Base-by-base conservation (phyloP, 2,113 vertebrate species). In the Salvator merianae region DNA sequence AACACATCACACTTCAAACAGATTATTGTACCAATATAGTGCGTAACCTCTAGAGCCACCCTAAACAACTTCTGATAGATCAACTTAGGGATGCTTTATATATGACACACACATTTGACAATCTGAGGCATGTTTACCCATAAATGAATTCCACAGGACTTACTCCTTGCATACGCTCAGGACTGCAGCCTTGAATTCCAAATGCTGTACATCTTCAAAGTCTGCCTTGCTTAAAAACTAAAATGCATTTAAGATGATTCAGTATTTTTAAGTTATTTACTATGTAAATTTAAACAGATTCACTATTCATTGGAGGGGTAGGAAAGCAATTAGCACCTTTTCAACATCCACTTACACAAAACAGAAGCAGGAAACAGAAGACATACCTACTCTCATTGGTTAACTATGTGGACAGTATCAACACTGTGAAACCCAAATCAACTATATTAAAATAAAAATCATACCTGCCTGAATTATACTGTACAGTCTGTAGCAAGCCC, bases 351-450 rank as follows among this genome's bases (percentile, higher is more conserved):
- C 16, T 79, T 63, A 62, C 10, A 84, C 24, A 34, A 77, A 34
- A 20, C 36, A 84, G 66, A 78, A 47, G 14, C n/a, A n/a, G n/a
- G n/a, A n/a, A n/a, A n/a, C n/a, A 84, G 66, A 78, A 47, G 14
- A 63, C 38, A 53, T 28, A 62, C 4, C 4, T 24, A 20, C 30
- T 75, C 50, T 62, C 50, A 53, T 36, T 53, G 24, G 24, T 13
- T 24, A 30, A 26, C 4, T 40, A 77, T 28, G 6, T 30, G 14
- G 50, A 77, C 20, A 68, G 24, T 28, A 77, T 32, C 30, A 32
- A 13, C n/a, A 76, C 5, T n/a, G 47, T 3, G 24, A 84, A 77
- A 63, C 22, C 50, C n/a, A 36, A 84, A 30, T 38, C 7, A 71
- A 38, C 53, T 62, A 26, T 40, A 38, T 28, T 43, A 82, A 70